Percentiles rank a stretch among this genome's conserved stretches.
These are phyloP conservation scores for Oncopodura yosiiana DNA, from an alignment of 1,140 invertebrate genomes.

Conservation along the genomic window DNA sequence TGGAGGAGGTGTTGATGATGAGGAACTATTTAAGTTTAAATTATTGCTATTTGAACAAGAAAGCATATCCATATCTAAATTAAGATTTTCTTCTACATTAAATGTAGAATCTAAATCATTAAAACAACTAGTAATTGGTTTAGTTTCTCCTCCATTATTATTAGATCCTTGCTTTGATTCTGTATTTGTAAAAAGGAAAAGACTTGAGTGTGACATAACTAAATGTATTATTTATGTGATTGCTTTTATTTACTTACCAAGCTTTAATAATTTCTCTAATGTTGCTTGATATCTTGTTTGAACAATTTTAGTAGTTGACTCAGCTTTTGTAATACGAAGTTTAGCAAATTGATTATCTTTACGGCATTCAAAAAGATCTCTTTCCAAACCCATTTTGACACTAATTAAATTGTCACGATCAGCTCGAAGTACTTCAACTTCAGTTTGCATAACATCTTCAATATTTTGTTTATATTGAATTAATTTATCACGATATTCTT, in stretches of 20 bases:
- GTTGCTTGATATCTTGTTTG: slow-evolving; percentile 9
- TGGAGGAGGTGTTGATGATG: neutral
- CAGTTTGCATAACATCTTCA: neutral
- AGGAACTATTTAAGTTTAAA: neutral
- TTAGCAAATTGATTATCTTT: slow-evolving; percentile 18
- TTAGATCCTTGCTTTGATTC: neutral
- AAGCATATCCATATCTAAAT: neutral
- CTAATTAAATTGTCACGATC: slow-evolving; percentile 20
- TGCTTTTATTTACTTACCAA: neutral
- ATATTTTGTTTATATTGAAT: slow-evolving; percentile 9
- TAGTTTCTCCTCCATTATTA: neutral
- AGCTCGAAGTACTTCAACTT: slow-evolving; percentile 17
- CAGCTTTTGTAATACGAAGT: slow-evolving; percentile 8
- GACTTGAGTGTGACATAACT: neutral
- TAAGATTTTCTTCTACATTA: neutral
- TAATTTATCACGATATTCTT: slow-evolving; percentile 24
- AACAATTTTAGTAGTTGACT: slow-evolving; percentile 20
- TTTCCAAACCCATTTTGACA: slow-evolving; percentile 11
- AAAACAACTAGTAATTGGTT: no score
- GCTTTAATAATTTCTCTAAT: slow-evolving; percentile 2
- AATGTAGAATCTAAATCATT: no score
- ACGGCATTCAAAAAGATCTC: slow-evolving; percentile 8
- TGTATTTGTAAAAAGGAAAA: neutral
- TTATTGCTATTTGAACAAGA: no score
- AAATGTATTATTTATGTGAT: neutral